Percentiles rank a stretch among this genome's conserved stretches.
phyloP scores from a whole-genome alignment of 2,888 invertebrate species.

The Agriopis leucophaearia region DNA sequence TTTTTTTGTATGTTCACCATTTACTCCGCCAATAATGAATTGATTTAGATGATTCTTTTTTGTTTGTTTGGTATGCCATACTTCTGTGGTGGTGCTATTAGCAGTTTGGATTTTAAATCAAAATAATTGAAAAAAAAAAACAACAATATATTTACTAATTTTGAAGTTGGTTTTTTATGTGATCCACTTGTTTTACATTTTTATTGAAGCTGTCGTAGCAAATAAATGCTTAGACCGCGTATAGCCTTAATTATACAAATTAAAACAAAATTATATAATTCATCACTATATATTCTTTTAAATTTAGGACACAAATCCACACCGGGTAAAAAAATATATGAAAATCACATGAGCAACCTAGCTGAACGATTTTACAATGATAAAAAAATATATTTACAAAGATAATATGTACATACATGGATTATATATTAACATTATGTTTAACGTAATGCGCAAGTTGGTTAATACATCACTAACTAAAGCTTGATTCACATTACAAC shows the following conservation, averaged over 20 bases:
- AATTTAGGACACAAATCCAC: conserved; percentile 41
- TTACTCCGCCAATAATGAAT: too few species aligned
- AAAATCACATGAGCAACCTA: conserved; percentile 33
- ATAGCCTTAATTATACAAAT: neutral
- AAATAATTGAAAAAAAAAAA: too few species aligned
- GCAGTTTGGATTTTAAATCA: too few species aligned
- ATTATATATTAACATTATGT: conserved; percentile 15
- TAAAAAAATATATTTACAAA: conserved; percentile 43
- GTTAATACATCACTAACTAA: conserved; percentile 14
- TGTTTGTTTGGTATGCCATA: too few species aligned
- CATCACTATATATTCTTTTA: conserved; percentile 34
- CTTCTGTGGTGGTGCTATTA: too few species aligned
- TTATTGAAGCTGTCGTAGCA: too few species aligned
- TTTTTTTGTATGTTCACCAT: too few species aligned
- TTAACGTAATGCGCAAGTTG: too few species aligned
- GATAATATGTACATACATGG: conserved; percentile 36
- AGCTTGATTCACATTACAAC: neutral
- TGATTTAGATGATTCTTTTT: too few species aligned
- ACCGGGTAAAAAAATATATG: conserved; percentile 40
- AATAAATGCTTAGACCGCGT: neutral
- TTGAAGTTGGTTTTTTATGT: too few species aligned
- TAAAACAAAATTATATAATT: conserved; percentile 27
- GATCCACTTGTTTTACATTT: too few species aligned
- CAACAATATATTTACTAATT: too few species aligned
- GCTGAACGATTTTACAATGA: conserved; percentile 35